Evolutionary conservation across 1,140 invertebrate genomes (phyloP), one percentile per base, ranked within the genome.

Genomic region (Heliconius hewitsoni): DNA sequence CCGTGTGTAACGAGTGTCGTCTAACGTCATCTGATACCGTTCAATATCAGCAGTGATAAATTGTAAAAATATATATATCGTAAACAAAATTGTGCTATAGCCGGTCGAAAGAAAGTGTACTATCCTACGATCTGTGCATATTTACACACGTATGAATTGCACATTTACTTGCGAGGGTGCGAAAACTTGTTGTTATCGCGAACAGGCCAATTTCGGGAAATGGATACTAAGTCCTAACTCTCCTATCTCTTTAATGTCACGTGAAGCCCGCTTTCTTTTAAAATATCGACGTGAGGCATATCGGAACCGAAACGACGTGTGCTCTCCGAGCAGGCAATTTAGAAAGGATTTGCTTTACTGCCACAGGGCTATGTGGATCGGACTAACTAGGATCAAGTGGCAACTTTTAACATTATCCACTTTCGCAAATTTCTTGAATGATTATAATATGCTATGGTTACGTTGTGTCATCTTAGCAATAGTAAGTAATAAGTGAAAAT

Each of bases 171-270:
- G 86, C 86, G 90, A 93, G 92, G 92, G 92, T 93, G 92, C 91
- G 92, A 94, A 91, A 92, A 93, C 87, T 94, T 94, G 92, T 94
- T 94, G 91, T 94, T 94, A 94, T 93, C 91, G 92, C 82, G 83
- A 91, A 93, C 87, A 90, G 91, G 86, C 92, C 92, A 94, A 94
- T 94, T 94, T 94, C 90, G 87, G 86, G 91, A 93, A 94, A 94
- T 94, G 92, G 92, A 92, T 93, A 94, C 92, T 93, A 93, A 94
- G 92, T 94, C 91, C 91, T 92, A 90, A 91, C 87, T 91, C 85
- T 86, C 90, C 88, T 93, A 92, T 93, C 90, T 92, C 83, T 90
- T 92, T 91, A 92, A 92, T 87, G 86, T 88, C 87, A 85, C 84
- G 85, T 83, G 84, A 82, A 85, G 81, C 80, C 86, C 84, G 85